These are phyloP conservation scores for Cyrtodaria siliqua DNA, from an alignment of 2,888 invertebrate species.

Conservation along the genomic window DNA sequence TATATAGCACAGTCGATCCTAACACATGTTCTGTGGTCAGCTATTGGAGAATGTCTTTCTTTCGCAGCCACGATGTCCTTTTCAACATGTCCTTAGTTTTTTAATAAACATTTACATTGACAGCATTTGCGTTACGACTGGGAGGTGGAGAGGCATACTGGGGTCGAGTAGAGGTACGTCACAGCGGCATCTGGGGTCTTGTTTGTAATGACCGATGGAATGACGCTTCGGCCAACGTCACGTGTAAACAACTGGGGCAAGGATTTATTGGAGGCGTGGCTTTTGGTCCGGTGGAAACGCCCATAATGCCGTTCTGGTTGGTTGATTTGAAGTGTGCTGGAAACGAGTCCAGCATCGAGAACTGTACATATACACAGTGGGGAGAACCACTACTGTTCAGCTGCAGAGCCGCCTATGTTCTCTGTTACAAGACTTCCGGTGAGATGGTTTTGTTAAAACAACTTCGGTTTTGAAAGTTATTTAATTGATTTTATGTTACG, in stretches of 20 bases:
- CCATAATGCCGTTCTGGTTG: conserved; percentile 77
- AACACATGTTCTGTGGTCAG: too few species aligned
- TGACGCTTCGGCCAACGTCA: conserved; percentile 89
- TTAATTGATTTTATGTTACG: too few species aligned
- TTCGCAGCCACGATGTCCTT: too few species aligned
- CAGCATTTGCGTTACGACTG: conserved; percentile 71
- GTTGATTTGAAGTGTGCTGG: conserved; percentile 86
- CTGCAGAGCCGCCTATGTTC: conserved; percentile 67
- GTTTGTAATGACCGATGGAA: conserved; percentile 92
- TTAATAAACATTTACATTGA: too few species aligned
- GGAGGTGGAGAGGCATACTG: conserved; percentile 63
- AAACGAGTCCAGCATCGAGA: conserved; percentile 68
- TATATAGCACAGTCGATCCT: too few species aligned
- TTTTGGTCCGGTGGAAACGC: conserved; percentile 59
- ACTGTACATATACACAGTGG: conserved; percentile 68
- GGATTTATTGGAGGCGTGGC: conserved; percentile 72
- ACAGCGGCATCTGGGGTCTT: conserved; percentile 90
- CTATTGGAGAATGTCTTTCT: too few species aligned
- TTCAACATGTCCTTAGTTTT: too few species aligned
- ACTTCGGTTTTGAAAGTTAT: too few species aligned
- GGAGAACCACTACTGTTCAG: conserved; percentile 63
- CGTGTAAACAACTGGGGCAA: conserved; percentile 72
- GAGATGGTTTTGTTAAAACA: too few species aligned
- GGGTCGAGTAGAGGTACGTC: conserved; percentile 89
- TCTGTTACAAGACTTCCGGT: conserved; percentile 72